Conservation (phyloP, 2,888 invertebrate genomes). For the Scrobipalpa costella region DNA sequence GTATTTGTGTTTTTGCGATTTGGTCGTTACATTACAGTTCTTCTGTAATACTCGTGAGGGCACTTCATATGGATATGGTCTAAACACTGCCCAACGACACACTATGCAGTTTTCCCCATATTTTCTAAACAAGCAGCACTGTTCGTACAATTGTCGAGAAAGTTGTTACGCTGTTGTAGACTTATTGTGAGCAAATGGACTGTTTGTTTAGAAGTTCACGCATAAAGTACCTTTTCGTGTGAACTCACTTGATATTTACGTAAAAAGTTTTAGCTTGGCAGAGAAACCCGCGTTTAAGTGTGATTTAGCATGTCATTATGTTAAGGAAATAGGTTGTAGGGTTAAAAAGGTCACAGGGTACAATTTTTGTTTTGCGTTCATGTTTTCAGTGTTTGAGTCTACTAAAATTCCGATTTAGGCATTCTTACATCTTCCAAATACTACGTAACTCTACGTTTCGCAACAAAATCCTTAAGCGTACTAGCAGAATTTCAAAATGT, state of each 20-base stretch:
- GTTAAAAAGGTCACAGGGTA: no score
- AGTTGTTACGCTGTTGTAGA: constrained; percentile 16
- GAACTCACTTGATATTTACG: neutral
- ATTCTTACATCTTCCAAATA: no score
- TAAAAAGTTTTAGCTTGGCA: neutral
- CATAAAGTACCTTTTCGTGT: constrained; percentile 11
- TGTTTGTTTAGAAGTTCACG: constrained; percentile 20
- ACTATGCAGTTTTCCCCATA: constrained; percentile 54
- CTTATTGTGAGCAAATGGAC: constrained; percentile 15
- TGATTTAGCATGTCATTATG: no score
- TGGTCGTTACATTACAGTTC: no score
- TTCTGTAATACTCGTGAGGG: constrained; percentile 45
- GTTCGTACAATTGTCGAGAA: constrained; percentile 17
- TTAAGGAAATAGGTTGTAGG: no score
- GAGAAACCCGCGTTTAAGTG: no score
- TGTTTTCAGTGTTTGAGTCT: no score
- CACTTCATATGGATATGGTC: constrained; percentile 63
- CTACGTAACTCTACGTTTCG: no score
- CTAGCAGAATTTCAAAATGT: neutral
- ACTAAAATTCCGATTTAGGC: no score
- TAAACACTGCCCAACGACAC: constrained; percentile 43
- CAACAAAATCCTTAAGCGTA: no score
- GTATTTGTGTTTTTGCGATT: constrained; percentile 23
- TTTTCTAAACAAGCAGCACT: constrained; percentile 44
- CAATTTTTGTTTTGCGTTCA: no score